phyloP scores from a whole-genome alignment of 2,888 invertebrate species.

The Cactoblastis cactorum region DNA sequence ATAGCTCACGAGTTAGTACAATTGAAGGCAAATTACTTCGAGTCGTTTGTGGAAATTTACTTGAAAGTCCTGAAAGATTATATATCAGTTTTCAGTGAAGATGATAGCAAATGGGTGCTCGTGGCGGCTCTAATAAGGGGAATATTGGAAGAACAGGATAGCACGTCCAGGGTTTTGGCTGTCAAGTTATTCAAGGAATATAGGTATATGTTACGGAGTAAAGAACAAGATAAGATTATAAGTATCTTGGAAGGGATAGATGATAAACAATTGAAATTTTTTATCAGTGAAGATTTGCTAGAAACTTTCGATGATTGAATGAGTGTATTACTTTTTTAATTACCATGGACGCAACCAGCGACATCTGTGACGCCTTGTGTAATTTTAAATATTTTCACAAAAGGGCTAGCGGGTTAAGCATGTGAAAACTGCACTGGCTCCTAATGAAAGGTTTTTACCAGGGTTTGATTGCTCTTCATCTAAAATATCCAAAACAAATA shows the following conservation, averaged over 20 bases:
- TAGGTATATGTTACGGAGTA: not conserved
- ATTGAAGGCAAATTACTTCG: slow-evolving; percentile 37
- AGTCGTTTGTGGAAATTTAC: slow-evolving; percentile 42
- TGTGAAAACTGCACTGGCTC: too few relatives aligned
- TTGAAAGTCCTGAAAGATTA: slow-evolving; percentile 26
- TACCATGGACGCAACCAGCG: too few relatives aligned
- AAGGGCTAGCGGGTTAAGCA: too few relatives aligned
- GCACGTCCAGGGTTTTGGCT: not conserved
- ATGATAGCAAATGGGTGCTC: not conserved
- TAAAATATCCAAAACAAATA: too few relatives aligned
- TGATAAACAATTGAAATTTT: slow-evolving; percentile 7
- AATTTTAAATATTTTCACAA: too few relatives aligned
- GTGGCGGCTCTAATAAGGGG: slow-evolving; percentile 1
- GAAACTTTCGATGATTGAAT: not conserved
- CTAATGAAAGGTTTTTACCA: too few relatives aligned
- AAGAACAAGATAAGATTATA: not conserved
- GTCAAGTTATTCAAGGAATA: not conserved
- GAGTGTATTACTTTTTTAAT: too few relatives aligned
- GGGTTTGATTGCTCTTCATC: too few relatives aligned
- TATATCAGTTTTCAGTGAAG: slow-evolving; percentile 21
- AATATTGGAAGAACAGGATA: not conserved
- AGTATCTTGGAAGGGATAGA: not conserved
- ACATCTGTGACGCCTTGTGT: too few relatives aligned
- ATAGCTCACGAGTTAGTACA: slow-evolving; percentile 38
- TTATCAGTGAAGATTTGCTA: not conserved